Base-by-base conservation (phyloP, 2,888 invertebrate species). In the Chymomyza amoena region DNA sequence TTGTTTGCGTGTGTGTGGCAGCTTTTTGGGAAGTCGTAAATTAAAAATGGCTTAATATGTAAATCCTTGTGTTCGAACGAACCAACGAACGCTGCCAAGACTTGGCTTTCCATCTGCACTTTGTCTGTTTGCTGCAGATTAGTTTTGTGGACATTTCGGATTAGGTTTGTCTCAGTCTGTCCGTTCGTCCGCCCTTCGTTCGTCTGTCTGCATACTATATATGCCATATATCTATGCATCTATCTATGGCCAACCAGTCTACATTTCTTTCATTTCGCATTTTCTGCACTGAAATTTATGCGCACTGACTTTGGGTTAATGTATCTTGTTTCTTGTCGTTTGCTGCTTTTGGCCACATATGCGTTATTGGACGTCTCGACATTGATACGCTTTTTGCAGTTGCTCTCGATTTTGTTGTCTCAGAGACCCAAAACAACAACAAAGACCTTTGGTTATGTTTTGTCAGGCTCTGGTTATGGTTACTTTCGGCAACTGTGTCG, bases 21-120 rank as follows among this genome's bases (percentile, higher is more conserved):
- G 79, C 69, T 77, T 85, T 68, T 82, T 74, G 69, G 87, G 84
- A 73, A 84, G 83, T 85, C 84, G 88, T 84, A 84, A 84, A 84
- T 84, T 84, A 84, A 84, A 84, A 88, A 88, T 86, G 87, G 86
- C 88, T 84, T 84, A 88, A 88, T 84, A 84, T 88, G 88, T 80
- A 88, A 88, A 86, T 85, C 88, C 86, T 78, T 69, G 75, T 45
- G 39, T 45, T 45, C 39, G 39, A 45, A 45, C 39, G 39, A 45
- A 13, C 39, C 13, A 45, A 45, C 39, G 39, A 45, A 13, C 39
- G 13, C 13, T 45, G 39, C 39, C 39, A 45, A 45, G 39, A 13
- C 39, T 45, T 13, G 25, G 18, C 74, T 32, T 59, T 71, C 56
- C 59, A 25, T 54, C 69, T 75, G 69, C 80, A 73, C 79, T 71